phyloP scores from a whole-genome alignment of 2,888 invertebrate genomes.

The Ochropleura leucogaster region DNA sequence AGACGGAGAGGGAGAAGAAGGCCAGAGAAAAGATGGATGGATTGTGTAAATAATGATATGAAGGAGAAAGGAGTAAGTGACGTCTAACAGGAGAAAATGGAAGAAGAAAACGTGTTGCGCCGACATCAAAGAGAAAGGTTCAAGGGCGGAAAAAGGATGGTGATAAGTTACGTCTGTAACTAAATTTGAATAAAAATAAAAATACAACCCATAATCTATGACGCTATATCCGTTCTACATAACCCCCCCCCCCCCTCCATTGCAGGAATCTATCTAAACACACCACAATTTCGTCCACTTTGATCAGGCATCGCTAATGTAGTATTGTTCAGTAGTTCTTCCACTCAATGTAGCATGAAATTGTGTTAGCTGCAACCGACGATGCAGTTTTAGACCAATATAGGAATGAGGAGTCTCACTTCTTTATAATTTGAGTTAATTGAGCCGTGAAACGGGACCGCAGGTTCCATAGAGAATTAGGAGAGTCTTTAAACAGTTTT shows the following conservation, averaged over 20 bases:
- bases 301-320: conserved; percentile 45
- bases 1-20: no score
- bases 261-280: not conserved
- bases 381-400: conserved; percentile 23
- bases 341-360: conserved; percentile 67
- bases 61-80: no score
- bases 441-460: not conserved
- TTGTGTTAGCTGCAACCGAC: conserved; percentile 63
- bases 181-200: not conserved
- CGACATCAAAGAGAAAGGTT: no score
- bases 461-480: not conserved
- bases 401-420: not conserved
- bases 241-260: no score
- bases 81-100: no score
- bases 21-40: no score
- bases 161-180: not conserved
- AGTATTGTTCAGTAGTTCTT: conserved; percentile 59
- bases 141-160: no score
- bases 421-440: not conserved
- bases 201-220: not conserved
- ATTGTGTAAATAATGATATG: no score
- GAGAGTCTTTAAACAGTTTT: no score
- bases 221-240: not conserved
- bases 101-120: no score
- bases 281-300: conserved; percentile 38